Conservation (phyloP, 2,888 invertebrate genomes). For the Drosophila greeni region DNA sequence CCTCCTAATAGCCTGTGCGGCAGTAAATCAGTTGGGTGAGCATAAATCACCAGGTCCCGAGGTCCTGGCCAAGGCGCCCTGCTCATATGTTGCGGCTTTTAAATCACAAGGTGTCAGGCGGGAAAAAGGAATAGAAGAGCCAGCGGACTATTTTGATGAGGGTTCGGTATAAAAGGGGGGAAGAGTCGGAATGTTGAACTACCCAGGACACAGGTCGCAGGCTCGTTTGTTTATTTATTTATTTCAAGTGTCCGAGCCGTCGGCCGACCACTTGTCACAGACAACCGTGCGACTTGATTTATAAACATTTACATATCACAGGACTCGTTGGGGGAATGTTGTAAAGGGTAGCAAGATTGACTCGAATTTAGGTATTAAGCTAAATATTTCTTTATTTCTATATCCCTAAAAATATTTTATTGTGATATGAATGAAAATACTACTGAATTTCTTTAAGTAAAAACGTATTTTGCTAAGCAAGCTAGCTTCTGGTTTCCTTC, state of each 20-base stretch:
- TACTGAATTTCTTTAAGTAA: too few species aligned
- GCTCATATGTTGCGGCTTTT: conserved; percentile 63
- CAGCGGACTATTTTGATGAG: conserved; percentile 55
- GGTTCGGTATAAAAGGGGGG: conserved; percentile 35
- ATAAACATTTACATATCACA: conserved; percentile 67
- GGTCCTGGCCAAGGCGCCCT: conserved; percentile 47
- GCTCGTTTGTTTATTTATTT: conserved; percentile 64
- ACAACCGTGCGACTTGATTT: conserved; percentile 65
- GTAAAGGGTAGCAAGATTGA: not conserved
- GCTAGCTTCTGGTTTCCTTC: too few species aligned
- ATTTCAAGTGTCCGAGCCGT: conserved; percentile 63
- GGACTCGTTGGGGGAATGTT: not conserved
- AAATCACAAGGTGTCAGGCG: conserved; percentile 69
- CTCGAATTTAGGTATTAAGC: not conserved
- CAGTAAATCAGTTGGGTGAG: conserved; percentile 59
- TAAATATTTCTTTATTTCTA: not conserved
- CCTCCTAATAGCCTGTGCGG: conserved; percentile 57
- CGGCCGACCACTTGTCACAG: conserved; percentile 65
- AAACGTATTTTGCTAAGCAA: not conserved
- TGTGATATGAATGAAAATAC: too few species aligned
- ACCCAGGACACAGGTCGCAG: conserved; percentile 33
- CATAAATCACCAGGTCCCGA: conserved; percentile 58
- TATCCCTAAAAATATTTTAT: not conserved
- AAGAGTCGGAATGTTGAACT: conserved; percentile 33
- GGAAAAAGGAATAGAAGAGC: conserved; percentile 9